Base-by-base conservation (phyloP, 2,113 vertebrate species). In the Nannospalax galili region DNA sequence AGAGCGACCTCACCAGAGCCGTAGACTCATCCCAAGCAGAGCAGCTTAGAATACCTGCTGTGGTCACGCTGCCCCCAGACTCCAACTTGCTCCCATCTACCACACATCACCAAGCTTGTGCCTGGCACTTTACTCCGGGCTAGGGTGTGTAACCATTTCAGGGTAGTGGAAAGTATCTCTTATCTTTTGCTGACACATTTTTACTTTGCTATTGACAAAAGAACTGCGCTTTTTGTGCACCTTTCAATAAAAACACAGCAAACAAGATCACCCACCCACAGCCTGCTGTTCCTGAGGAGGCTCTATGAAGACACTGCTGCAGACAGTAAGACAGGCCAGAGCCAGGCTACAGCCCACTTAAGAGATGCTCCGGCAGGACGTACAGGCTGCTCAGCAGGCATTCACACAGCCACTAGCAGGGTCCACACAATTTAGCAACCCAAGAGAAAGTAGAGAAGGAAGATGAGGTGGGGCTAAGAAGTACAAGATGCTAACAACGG, bases 151-250 rank as follows among this genome's bases (percentile, higher is more conserved):
- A 1, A 65, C 60, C 65, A 22, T 7, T 11, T 0, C 1, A 2
- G 40, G 15, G 28, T 5, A 1, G 30, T 1, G 1, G 22, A 1
- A 26, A 10, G 3, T 1, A 42, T 28, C 35, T 0, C 6, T 0
- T 0, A 17, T 17, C 20, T 32, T 37, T 56, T 2, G 14, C 17
- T 17, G 2, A 20, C 24, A 35, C 0, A 0, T 0, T n/a, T 78
- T 73, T 52, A n/a, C 56, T 62, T 20, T 16, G 26, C 64, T n/a
- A 0, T 2, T 0, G 14, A 35, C 64, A 22, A 67, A 0, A 42
- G 15, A 19, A n/a, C 0, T 15, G 22, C 52, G 10, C 0, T 4
- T 5, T 15, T 1, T 2, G 20, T 45, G 19, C 6, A 0, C 22
- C 14, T 80, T 19, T 35, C 91, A 6, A 16, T 1, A 48, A 79